Evolutionary conservation across 2,113 vertebrate species (phyloP).

Genomic region (Meriones unguiculatus): DNA sequence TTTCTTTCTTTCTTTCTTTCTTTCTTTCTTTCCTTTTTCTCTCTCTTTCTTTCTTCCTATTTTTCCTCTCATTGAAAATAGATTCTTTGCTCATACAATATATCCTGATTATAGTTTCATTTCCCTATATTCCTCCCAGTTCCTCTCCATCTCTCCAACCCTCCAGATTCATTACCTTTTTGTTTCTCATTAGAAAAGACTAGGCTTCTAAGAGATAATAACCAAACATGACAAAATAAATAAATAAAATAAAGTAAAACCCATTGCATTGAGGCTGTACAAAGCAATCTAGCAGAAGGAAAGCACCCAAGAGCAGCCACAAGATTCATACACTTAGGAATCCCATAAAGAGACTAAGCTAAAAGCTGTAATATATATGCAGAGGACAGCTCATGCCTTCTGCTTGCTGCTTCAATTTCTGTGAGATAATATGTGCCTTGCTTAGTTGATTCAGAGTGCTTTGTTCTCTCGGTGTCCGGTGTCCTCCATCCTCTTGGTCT

Average conservation of each 20-base stretch:
- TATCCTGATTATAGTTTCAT: not conserved
- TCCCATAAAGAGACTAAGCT: not conserved
- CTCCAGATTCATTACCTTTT: no score
- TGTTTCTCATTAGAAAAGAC: not conserved
- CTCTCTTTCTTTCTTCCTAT: not conserved
- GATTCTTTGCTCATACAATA: not conserved
- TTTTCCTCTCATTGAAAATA: not conserved
- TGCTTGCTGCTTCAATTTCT: not conserved
- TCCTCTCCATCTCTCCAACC: no score
- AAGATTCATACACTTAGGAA: not conserved
- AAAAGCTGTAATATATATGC: not conserved
- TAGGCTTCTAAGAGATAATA: not conserved
- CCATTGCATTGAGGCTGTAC: not conserved
- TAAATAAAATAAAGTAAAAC: not conserved
- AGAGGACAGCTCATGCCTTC: not conserved
- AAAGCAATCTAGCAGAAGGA: not conserved
- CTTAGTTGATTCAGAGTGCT: not conserved
- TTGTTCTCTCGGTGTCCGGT: not conserved
- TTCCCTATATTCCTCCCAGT: not conserved
- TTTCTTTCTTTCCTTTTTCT: no score
- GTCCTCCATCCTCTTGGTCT: not conserved
- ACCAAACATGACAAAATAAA: not conserved
- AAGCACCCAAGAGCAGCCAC: not conserved
- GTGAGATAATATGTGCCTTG: not conserved
- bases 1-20: not conserved